Evolutionary conservation across 1,140 invertebrate species (phyloP).

Genomic region (Drosophila seguyi): DNA sequence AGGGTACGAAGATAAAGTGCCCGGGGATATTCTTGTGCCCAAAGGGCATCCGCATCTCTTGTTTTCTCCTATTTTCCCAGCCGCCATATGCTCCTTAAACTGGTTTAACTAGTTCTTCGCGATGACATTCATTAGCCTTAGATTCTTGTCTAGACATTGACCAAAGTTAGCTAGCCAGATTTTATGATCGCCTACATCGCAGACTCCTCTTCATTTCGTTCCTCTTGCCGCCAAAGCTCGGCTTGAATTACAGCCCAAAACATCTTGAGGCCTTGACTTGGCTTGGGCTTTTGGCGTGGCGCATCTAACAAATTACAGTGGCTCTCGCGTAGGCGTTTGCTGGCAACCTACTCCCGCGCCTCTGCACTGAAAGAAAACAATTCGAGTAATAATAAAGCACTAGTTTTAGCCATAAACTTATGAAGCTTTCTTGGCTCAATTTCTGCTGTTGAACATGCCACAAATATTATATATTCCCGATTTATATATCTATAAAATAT

Average conservation of each 20-base stretch:
- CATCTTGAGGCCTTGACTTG: constrained; percentile 43
- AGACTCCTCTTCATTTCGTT: constrained; percentile 13
- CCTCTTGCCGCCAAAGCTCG: not conserved
- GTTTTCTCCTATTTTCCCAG: constrained; percentile 17
- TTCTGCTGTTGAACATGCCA: not conserved
- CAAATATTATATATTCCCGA: too few species aligned
- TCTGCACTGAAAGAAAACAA: constrained; percentile 8
- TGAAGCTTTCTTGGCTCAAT: not conserved
- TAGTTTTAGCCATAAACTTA: too few species aligned
- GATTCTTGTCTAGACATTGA: constrained; percentile 48
- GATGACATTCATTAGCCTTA: constrained; percentile 50
- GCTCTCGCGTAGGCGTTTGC: constrained; percentile 23
- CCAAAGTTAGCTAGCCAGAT: constrained; percentile 39
- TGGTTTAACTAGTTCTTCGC: constrained; percentile 50
- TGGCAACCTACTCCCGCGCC: constrained; percentile 27
- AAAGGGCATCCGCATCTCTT: constrained; percentile 23
- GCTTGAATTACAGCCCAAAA: constrained; percentile 37
- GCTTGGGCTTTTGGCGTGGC: constrained; percentile 38
- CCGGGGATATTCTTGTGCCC: constrained; percentile 6
- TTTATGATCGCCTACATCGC: constrained; percentile 38
- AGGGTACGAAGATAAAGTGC: constrained; percentile 5
- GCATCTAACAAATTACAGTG: constrained; percentile 50
- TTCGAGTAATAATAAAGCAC: not conserved
- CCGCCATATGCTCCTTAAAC: constrained; percentile 34
- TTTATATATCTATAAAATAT: not conserved